Conservation (phyloP, 1,140 invertebrate genomes). For the Condylostylus longicornis region DNA sequence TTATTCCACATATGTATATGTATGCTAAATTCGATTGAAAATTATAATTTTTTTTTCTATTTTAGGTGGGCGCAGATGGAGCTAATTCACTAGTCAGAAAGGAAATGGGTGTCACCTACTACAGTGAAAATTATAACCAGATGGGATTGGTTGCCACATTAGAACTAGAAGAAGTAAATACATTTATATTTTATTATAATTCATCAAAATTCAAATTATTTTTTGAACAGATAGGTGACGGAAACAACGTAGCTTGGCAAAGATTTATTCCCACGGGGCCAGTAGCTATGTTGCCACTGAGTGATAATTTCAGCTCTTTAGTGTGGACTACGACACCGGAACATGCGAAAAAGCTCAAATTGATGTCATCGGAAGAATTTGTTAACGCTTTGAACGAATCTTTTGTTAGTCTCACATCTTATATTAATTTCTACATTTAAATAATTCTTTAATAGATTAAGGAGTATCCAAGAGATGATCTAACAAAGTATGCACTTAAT, state of each 20-base stretch:
- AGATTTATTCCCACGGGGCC: slow-evolving; percentile 82
- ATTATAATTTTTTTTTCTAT: too few species aligned
- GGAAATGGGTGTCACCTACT: slow-evolving; percentile 60
- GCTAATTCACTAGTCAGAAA: slow-evolving; percentile 70
- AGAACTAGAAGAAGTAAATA: slow-evolving; percentile 50
- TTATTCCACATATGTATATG: neutral
- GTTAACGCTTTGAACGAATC: slow-evolving; percentile 79
- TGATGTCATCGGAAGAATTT: slow-evolving; percentile 62
- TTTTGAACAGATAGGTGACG: slow-evolving; percentile 18
- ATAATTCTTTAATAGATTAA: slow-evolving; percentile 40
- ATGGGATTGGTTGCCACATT: slow-evolving; percentile 82
- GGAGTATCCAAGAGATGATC: slow-evolving; percentile 41
- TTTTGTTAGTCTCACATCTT: slow-evolving; percentile 42
- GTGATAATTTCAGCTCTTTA: slow-evolving; percentile 60
- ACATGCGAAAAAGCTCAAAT: slow-evolving; percentile 57
- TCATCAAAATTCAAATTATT: slow-evolving; percentile 2
- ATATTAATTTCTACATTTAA: neutral
- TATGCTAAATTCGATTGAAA: neutral
- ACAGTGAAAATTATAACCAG: slow-evolving; percentile 75
- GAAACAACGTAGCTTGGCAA: slow-evolving; percentile 88
- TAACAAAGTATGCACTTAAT: slow-evolving; percentile 37
- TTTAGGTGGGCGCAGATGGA: slow-evolving; percentile 94
- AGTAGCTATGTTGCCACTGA: slow-evolving; percentile 78
- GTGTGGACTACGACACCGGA: slow-evolving; percentile 76
- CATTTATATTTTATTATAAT: slow-evolving; percentile 3